Conservation (phyloP, 30 jellyfish, hydroid and myxozoan species). For the Cassiopea xamachana region DNA sequence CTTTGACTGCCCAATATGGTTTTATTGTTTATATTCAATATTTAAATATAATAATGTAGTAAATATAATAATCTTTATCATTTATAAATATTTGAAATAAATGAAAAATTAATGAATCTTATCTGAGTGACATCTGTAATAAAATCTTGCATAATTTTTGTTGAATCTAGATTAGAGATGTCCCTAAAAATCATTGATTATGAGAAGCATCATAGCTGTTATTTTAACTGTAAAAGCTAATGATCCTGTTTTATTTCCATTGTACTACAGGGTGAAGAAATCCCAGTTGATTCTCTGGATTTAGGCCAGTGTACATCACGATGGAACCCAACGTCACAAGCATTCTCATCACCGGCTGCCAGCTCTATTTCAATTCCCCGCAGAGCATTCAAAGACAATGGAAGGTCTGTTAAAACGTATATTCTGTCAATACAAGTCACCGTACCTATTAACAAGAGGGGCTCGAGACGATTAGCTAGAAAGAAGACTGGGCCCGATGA, state of each 20-base stretch:
- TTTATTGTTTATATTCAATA: too few species aligned
- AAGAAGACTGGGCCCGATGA: conserved; percentile 32
- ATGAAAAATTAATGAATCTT: too few species aligned
- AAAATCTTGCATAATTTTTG: too few species aligned
- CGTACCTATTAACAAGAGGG: conserved; percentile 62
- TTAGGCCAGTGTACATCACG: conserved; percentile 88
- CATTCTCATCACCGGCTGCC: conserved; percentile 58
- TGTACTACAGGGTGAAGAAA: conserved; percentile 67
- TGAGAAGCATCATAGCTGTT: too few species aligned
- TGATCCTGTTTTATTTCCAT: neutral
- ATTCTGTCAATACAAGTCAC: conserved; percentile 83
- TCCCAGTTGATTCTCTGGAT: conserved; percentile 67
- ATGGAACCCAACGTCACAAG: conserved; percentile 94
- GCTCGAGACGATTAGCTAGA: conserved; percentile 26
- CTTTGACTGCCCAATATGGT: too few species aligned
- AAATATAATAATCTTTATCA: too few species aligned
- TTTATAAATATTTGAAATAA: too few species aligned
- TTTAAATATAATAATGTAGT: too few species aligned
- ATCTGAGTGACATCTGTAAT: too few species aligned
- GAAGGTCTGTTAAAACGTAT: conserved; percentile 76
- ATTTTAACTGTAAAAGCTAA: too few species aligned
- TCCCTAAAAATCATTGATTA: too few species aligned
- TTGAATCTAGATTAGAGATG: too few species aligned
- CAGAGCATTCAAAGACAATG: conserved; percentile 61
- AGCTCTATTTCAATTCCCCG: conserved; percentile 81